Conservation (phyloP, 2,113 vertebrate genomes). For the Cepphus grylle region DNA sequence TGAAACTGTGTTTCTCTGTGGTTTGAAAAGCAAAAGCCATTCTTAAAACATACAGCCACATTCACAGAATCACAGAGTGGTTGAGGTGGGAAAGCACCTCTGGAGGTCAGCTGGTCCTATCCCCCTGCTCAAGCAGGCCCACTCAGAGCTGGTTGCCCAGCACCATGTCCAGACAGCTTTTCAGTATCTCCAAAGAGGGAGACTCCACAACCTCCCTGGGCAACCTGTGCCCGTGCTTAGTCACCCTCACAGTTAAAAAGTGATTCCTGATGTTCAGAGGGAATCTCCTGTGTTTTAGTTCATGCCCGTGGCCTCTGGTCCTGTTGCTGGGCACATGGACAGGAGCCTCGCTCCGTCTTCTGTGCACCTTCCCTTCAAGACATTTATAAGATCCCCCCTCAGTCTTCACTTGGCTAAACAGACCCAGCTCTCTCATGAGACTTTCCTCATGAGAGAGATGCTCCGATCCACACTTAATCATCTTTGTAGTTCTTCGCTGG, state of each 20-base stretch:
- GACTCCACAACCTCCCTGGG: not conserved
- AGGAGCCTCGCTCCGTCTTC: not conserved
- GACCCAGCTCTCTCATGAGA: not conserved
- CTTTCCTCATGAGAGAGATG: not conserved
- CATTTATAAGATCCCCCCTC: not conserved
- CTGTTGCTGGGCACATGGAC: not conserved
- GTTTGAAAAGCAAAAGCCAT: not conserved
- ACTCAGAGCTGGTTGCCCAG: not conserved
- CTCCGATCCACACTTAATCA: not conserved
- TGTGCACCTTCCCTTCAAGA: not conserved
- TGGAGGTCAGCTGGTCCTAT: not conserved
- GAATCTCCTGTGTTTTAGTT: not conserved
- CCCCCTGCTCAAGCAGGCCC: not conserved
- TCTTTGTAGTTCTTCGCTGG: not conserved
- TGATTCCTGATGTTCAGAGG: not conserved
- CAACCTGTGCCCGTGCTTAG: not conserved
- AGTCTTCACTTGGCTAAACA: not conserved
- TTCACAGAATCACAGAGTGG: not conserved
- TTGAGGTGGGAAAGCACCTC: not conserved
- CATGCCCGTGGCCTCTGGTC: not conserved
- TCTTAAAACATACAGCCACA: not conserved
- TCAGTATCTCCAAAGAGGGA: not conserved
- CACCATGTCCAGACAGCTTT: not conserved
- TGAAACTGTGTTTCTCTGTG: not conserved
- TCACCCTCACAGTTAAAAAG: not conserved